A percentile compares a stretch with the other conserved stretches of the same genome.
phyloP scores from a whole-genome alignment of 2,113 vertebrate genomes.

The Anoura caudifer region DNA sequence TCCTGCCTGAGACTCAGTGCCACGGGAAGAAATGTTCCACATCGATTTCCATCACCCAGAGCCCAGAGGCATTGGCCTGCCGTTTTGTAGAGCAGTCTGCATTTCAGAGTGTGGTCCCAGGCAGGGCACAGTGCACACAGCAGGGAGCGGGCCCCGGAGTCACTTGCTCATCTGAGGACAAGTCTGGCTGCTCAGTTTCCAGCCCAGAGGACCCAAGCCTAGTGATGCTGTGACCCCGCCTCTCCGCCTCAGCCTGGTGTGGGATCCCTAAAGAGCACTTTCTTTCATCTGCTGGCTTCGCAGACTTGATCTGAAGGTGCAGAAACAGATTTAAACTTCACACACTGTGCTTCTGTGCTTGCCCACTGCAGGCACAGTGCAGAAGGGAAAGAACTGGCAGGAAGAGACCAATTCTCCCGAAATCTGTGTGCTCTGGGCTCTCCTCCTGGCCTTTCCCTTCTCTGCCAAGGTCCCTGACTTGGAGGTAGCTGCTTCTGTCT shows the following conservation, averaged over 20 bases:
- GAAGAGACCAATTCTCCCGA: background rate
- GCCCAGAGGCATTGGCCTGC: background rate
- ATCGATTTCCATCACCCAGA: background rate
- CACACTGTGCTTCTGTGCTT: background rate
- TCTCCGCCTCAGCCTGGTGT: background rate
- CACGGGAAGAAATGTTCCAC: too few relatives aligned
- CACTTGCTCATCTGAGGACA: background rate
- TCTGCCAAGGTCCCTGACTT: background rate
- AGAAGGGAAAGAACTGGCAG: background rate
- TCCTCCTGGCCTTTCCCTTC: background rate
- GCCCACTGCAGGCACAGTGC: background rate
- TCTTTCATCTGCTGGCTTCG: background rate
- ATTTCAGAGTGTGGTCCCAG: background rate
- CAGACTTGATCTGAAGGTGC: background rate
- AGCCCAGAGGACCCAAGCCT: background rate
- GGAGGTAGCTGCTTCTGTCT: background rate
- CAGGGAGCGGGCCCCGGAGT: background rate
- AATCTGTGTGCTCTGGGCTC: background rate
- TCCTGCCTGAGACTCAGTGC: background rate
- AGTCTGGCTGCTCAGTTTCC: background rate
- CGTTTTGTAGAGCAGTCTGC: background rate
- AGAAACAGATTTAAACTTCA: background rate
- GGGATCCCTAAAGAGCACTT: background rate
- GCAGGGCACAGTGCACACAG: too few relatives aligned
- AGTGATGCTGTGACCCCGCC: background rate